A percentile compares a stretch with the other conserved stretches of the same genome.
Evolutionary conservation across 2,113 vertebrate genomes (phyloP).

Genomic region (Stegastes partitus): DNA sequence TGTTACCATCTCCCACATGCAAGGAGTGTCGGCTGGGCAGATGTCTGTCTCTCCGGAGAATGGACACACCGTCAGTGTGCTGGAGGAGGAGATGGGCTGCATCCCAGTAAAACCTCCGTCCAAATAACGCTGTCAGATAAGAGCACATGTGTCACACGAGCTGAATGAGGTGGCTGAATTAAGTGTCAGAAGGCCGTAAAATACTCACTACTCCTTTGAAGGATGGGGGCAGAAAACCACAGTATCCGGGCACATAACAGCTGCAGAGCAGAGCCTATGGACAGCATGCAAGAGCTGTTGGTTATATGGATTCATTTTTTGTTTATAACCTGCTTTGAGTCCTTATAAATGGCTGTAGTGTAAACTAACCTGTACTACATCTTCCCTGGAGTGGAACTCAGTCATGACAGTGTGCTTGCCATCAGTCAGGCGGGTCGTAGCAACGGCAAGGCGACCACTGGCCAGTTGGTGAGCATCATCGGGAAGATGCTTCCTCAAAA

Average conservation of each 20-base stretch:
- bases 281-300: slow-evolving; percentile 7
- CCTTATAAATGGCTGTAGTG: not conserved
- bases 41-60: slow-evolving; percentile 93
- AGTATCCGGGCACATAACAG: slow-evolving; percentile 92
- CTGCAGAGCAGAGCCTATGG: slow-evolving; percentile 91
- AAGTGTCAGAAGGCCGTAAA: not conserved
- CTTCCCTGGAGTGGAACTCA: slow-evolving; percentile 90
- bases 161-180: not conserved
- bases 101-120: slow-evolving; percentile 91
- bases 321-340: too few species aligned
- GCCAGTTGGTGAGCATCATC: slow-evolving; percentile 87
- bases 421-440: slow-evolving; percentile 85
- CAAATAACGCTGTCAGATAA: slow-evolving; percentile 86
- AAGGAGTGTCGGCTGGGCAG: slow-evolving; percentile 85
- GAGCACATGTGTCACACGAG: not conserved
- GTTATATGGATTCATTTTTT: too few species aligned
- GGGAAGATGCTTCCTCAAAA: slow-evolving; percentile 82
- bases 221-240: slow-evolving; percentile 88
- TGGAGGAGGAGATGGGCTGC: slow-evolving; percentile 83
- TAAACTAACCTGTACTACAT: slow-evolving; percentile 87
- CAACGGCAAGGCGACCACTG: slow-evolving; percentile 87
- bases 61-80: slow-evolving; percentile 89
- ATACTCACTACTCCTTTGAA: slow-evolving; percentile 80
- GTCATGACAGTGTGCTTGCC: slow-evolving; percentile 87
- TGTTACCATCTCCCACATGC: slow-evolving; percentile 85